These are phyloP conservation scores for Artibeus jamaicensis DNA, from an alignment of 2,797 vertebrate genomes.

Conservation along the genomic window DNA sequence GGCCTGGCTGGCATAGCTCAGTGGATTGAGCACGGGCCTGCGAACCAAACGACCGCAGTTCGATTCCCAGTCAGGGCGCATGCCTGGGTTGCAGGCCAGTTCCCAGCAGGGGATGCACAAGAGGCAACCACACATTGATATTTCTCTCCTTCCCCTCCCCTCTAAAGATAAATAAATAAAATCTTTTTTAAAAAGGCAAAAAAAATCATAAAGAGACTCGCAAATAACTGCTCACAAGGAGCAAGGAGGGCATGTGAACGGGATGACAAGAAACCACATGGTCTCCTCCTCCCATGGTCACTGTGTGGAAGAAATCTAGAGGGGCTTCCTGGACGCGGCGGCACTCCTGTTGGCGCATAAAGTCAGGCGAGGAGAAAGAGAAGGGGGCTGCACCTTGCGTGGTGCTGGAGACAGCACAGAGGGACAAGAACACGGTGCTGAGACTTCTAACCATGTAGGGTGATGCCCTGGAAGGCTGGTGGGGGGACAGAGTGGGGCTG, in stretches of 20 bases:
- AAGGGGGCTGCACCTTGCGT: neutral
- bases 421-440: fast-evolving
- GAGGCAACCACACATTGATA: no score
- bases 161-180: no score
- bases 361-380: neutral
- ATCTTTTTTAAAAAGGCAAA: no score
- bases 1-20: no score
- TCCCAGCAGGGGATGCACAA: no score
- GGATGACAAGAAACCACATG: fast-evolving
- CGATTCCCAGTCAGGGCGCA: no score
- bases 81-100: no score
- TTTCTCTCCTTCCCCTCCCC: no score
- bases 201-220: fast-evolving
- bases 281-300: fast-evolving
- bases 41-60: no score
- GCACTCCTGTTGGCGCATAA: fast-evolving
- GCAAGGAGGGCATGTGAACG: fast-evolving
- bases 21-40: no score
- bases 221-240: fast-evolving
- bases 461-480: fast-evolving
- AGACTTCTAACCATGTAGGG: neutral
- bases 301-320: neutral
- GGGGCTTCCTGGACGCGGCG: neutral
- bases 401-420: neutral
- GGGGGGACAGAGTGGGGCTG: no score